phyloP scores from a whole-genome alignment of 2,888 invertebrate species.

The Electrophaes corylata region DNA sequence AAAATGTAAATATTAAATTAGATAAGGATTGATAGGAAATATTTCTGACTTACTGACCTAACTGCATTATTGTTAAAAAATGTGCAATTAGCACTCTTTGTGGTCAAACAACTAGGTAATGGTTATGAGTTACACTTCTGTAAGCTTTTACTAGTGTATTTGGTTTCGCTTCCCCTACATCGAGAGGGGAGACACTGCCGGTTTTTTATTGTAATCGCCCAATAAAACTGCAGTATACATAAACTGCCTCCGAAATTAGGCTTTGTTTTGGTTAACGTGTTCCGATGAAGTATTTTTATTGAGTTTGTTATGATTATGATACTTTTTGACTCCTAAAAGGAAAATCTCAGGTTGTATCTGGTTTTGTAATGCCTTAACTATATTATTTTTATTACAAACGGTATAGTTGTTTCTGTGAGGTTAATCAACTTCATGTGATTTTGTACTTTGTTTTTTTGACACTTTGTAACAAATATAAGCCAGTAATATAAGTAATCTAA shows the following conservation, averaged over 20 bases:
- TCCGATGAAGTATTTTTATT: slow-evolving; percentile 32
- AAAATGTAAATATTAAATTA: too few relatives aligned
- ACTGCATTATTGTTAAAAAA: too few relatives aligned
- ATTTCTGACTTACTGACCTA: too few relatives aligned
- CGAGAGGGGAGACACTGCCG: slow-evolving; percentile 42
- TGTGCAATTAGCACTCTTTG: too few relatives aligned
- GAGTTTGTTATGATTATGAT: slow-evolving; percentile 24
- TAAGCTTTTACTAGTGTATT: slow-evolving; percentile 16
- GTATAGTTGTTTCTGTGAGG: too few relatives aligned
- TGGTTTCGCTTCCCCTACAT: slow-evolving; percentile 32
- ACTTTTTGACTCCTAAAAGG: slow-evolving; percentile 21
- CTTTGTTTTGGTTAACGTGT: slow-evolving; percentile 34
- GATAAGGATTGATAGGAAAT: too few relatives aligned
- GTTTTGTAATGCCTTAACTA: too few relatives aligned
- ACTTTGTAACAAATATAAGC: too few relatives aligned
- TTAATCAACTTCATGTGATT: too few relatives aligned
- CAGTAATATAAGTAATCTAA: too few relatives aligned
- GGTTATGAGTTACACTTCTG: slow-evolving; percentile 10
- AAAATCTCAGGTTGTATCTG: slow-evolving; percentile 24
- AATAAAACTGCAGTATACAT: slow-evolving; percentile 49
- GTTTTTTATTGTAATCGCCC: slow-evolving; percentile 57
- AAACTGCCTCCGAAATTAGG: slow-evolving; percentile 38
- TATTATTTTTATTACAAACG: too few relatives aligned
- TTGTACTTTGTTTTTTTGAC: too few relatives aligned
- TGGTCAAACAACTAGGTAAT: not conserved